Base-by-base conservation (phyloP, 2,113 vertebrate species). In the Hystrix brachyura region DNA sequence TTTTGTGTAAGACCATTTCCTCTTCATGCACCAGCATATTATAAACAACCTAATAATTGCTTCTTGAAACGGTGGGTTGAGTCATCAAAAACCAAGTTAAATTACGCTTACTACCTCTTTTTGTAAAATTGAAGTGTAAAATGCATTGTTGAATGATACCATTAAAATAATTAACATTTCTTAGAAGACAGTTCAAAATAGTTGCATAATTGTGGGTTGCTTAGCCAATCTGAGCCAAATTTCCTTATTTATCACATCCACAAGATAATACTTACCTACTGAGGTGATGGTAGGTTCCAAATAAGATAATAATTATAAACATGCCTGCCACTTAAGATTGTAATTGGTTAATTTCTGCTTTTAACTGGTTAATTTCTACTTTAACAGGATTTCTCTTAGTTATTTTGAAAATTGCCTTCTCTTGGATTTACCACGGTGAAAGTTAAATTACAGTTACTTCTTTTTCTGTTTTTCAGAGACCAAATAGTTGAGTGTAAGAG, bases 101-200 rank as follows among this genome's bases (percentile, higher is more conserved):
- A 55, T 82, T 96, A 91, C 38, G 15, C 80, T 81, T 76, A 29
- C 43, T 65, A 46, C 84, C n/a, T 90, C 46, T 87, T 96, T 95
- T 82, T 69, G 79, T 51, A 67, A 90, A 84, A 96, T 25, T 65
- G 32, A 69, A 85, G 64, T 87, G 12, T 34, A 87, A 92, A 65
- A 92, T 78, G 72, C 11, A 88, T 65, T 85, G 74, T 86, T 93
- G 19, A 94, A 53, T 69, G 29, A 86, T 51, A 46, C 51, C 17
- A 85, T 84, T 96, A 92, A 96, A 92, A 92, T 65, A 95, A 96
- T 93, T 87, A 43, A 43, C 59, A 92, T 94, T 93, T 95, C 62
- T 82, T 78, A 12, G 25, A 60, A 92, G 38, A 80, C 4, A 62
- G 4, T 81, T 19, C 74, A 93, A 57, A 81, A 96, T 80, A 53